Percentiles rank a stretch among this genome's conserved stretches.
Conservation (phyloP, 2,888 invertebrate genomes). For the Macropis europaea region DNA sequence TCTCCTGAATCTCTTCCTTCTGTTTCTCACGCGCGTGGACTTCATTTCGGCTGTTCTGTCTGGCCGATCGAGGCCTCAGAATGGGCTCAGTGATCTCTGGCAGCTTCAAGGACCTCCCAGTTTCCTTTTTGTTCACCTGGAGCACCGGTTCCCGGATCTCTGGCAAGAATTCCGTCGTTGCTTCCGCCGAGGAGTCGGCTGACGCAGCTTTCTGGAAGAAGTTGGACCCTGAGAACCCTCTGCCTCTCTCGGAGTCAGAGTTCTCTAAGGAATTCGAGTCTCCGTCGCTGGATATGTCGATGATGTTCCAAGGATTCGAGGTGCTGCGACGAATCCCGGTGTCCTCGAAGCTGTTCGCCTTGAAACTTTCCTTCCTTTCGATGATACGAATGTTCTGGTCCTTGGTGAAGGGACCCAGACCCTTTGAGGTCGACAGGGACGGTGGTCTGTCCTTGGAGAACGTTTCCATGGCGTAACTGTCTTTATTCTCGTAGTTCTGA, state of each 20-base stretch:
- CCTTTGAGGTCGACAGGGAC: constrained; percentile 51
- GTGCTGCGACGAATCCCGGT: constrained; percentile 33
- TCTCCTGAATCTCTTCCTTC: constrained; percentile 75
- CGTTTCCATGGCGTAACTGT: constrained; percentile 40
- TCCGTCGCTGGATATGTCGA: constrained; percentile 72
- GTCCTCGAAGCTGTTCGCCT: constrained; percentile 30
- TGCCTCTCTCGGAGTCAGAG: constrained; percentile 69
- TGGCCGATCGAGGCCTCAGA: constrained; percentile 81
- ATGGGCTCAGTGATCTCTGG: constrained; percentile 86
- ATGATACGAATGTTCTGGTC: constrained; percentile 67
- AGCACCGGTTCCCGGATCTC: constrained; percentile 90
- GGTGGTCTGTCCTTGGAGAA: constrained; percentile 50
- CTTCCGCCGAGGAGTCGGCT: constrained; percentile 1
- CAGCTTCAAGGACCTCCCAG: constrained; percentile 73
- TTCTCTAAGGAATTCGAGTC: constrained; percentile 75
- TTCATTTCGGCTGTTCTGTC: constrained; percentile 64
- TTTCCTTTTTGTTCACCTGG: constrained; percentile 78
- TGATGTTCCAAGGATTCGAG: constrained; percentile 72
- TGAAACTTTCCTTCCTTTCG: constrained; percentile 50
- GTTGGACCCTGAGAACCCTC: constrained; percentile 71
- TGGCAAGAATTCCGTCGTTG: constrained; percentile 61
- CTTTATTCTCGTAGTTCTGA: constrained; percentile 71
- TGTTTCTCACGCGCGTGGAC: constrained; percentile 29
- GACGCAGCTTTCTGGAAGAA: constrained; percentile 48
- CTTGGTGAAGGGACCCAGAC: constrained; percentile 75